phyloP scores from a whole-genome alignment of 2,888 invertebrate species.

The Melinopterus prodromus region DNA sequence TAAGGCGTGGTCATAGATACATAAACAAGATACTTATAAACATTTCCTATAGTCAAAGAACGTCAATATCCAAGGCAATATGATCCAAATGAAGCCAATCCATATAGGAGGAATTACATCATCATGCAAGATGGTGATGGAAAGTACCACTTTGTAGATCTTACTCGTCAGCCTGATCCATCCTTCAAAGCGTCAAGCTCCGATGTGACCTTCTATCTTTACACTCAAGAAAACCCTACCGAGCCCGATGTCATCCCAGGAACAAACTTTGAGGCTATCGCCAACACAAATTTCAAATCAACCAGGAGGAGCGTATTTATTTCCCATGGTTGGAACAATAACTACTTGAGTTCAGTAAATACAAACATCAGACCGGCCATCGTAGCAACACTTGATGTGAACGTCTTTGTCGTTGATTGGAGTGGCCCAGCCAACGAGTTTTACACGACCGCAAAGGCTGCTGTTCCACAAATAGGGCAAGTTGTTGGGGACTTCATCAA shows the following conservation, averaged over 20 bases:
- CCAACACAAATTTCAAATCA: constrained; percentile 19
- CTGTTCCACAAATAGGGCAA: constrained; percentile 47
- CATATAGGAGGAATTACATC: constrained; percentile 15
- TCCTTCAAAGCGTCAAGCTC: constrained; percentile 23
- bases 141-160: constrained; percentile 27
- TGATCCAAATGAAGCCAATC: constrained; percentile 22
- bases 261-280: neutral
- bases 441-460: constrained; percentile 44
- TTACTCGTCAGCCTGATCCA: constrained; percentile 11
- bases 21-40: too few species aligned
- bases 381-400: constrained; percentile 47
- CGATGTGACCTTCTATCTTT: constrained; percentile 27
- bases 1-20: constrained; percentile 6
- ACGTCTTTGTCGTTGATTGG: constrained; percentile 55
- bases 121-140: constrained; percentile 23
- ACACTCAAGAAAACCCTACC: neutral
- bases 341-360: constrained; percentile 46
- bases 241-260: constrained; percentile 13
- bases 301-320: constrained; percentile 48
- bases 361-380: constrained; percentile 44
- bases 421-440: constrained; percentile 42
- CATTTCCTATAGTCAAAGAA: neutral
- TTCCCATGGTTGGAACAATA: constrained; percentile 54
- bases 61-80: constrained; percentile 13
- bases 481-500: constrained; percentile 48